These are phyloP conservation scores for Ariolimax columbianus DNA, from an alignment of 2,888 invertebrate genomes.

Conservation along the genomic window DNA sequence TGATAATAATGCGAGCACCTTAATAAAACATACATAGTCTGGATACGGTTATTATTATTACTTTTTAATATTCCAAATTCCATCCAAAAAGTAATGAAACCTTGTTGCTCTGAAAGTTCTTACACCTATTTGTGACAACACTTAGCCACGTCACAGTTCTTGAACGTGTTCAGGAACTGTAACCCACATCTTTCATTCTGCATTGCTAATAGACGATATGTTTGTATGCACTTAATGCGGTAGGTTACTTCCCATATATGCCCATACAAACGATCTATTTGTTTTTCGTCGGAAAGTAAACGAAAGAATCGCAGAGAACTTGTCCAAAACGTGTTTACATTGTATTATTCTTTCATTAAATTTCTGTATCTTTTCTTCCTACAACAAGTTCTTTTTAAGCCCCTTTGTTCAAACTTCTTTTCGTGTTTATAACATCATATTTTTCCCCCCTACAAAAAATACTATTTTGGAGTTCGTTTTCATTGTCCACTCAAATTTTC, in stretches of 20 bases:
- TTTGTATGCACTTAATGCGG: slow-evolving; percentile 13
- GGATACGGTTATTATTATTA: not conserved
- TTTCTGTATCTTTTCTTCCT: not conserved
- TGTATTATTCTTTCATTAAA: slow-evolving; percentile 9
- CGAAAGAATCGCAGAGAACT: too few species aligned
- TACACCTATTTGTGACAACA: not conserved
- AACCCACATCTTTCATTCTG: not conserved
- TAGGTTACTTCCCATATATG: not conserved
- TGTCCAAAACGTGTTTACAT: not conserved
- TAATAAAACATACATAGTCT: not conserved
- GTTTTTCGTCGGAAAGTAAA: slow-evolving; percentile 2
- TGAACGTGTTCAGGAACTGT: not conserved
- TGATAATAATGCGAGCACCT: not conserved
- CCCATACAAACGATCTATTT: slow-evolving; percentile 13
- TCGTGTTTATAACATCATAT: slow-evolving; percentile 10
- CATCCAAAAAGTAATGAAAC: too few species aligned
- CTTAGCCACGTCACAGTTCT: not conserved
- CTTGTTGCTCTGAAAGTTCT: too few species aligned
- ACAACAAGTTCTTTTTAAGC: not conserved
- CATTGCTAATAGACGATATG: slow-evolving; percentile 18
- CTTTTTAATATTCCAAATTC: too few species aligned
- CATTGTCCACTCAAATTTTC: not conserved
- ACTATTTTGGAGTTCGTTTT: slow-evolving; percentile 9
- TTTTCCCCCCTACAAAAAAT: too few species aligned
- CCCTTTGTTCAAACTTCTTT: not conserved